These are phyloP conservation scores for Andrena bucephala DNA, from an alignment of 2,888 invertebrate species.

Conservation along the genomic window DNA sequence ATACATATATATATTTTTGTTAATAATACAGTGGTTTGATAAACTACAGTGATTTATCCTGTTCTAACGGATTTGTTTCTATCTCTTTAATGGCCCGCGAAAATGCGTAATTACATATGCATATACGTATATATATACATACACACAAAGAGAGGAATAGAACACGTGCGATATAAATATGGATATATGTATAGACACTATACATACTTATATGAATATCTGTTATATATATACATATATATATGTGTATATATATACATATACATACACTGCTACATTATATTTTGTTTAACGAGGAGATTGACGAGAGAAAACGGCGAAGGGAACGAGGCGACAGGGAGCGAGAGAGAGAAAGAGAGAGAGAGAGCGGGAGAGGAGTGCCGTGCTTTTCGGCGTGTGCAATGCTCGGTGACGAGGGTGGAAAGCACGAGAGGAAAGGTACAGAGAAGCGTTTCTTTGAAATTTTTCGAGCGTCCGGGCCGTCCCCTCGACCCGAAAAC, in stretches of 20 bases:
- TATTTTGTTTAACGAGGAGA: constrained; percentile 72
- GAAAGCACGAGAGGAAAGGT: constrained; percentile 10
- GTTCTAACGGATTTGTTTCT: constrained; percentile 74
- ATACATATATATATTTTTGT: constrained; percentile 78
- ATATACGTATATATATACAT: constrained; percentile 46
- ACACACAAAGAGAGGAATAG: constrained; percentile 22
- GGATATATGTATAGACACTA: constrained; percentile 67
- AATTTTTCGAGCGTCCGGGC: constrained; percentile 70
- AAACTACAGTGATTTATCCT: constrained; percentile 71
- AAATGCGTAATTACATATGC: constrained; percentile 57
- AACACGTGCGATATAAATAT: constrained; percentile 53
- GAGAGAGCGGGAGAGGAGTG: neutral
- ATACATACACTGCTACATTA: constrained; percentile 72
- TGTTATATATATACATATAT: constrained; percentile 67
- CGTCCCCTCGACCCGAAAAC: constrained; percentile 61
- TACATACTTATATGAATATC: constrained; percentile 66
- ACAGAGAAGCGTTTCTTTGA: constrained; percentile 73
- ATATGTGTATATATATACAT: constrained; percentile 71
- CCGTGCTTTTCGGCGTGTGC: constrained; percentile 12
- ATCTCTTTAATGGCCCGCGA: constrained; percentile 67
- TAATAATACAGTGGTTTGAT: constrained; percentile 81
- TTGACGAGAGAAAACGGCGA: constrained; percentile 27
- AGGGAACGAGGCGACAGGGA: neutral
- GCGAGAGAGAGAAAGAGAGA: neutral
- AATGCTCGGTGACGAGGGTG: neutral